phyloP scores from a whole-genome alignment of 1,140 invertebrate genomes.

The Drosophila yakuba region DNA sequence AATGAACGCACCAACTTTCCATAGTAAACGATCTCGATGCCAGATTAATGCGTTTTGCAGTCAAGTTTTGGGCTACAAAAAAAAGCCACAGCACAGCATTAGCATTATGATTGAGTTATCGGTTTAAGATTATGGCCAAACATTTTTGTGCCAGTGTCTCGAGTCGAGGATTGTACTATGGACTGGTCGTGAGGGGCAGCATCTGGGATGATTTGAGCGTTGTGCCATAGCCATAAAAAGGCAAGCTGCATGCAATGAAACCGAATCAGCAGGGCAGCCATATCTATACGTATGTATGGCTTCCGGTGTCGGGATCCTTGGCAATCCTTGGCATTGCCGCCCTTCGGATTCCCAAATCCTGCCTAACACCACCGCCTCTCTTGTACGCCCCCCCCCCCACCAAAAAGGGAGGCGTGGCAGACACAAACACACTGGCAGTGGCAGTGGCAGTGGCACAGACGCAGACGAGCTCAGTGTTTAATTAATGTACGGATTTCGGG shows the following conservation, averaged over 20 bases:
- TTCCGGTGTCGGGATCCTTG: conserved; percentile 16
- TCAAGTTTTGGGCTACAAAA: too few species aligned
- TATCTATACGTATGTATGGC: conserved; percentile 17
- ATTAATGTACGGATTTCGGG: conserved; percentile 65
- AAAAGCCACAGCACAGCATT: too few species aligned
- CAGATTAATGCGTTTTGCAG: background rate
- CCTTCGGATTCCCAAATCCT: background rate
- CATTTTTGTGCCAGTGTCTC: background rate
- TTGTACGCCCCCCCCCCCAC: too few species aligned
- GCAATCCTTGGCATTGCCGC: background rate
- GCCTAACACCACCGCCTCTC: conserved; percentile 3
- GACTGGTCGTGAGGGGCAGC: background rate
- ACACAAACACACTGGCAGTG: conserved; percentile 6
- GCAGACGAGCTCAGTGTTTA: conserved; percentile 38
- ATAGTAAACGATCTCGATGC: too few species aligned
- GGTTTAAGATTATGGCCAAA: background rate
- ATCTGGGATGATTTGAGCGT: conserved; percentile 22
- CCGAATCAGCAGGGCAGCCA: conserved; percentile 26
- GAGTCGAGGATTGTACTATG: background rate
- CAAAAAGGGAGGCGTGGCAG: background rate
- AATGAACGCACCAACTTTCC: background rate
- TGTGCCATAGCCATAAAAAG: conserved; percentile 31
- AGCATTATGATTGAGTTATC: too few species aligned
- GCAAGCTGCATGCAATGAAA: conserved; percentile 34
- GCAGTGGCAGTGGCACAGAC: background rate